phyloP scores from a whole-genome alignment of 2,797 vertebrate genomes.

The Molossus alvarezi region DNA sequence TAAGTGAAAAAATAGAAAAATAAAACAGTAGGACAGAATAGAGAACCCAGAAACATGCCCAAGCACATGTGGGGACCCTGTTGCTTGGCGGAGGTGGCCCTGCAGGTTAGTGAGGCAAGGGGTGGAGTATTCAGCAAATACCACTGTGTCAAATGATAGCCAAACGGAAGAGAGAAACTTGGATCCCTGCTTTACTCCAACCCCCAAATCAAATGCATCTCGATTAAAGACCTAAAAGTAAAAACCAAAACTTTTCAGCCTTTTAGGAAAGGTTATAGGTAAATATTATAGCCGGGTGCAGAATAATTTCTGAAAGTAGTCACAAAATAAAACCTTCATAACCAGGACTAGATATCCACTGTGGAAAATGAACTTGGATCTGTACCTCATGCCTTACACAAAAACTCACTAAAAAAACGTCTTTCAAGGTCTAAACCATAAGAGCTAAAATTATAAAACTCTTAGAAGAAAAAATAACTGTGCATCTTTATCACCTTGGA shows the following conservation, averaged over 20 bases:
- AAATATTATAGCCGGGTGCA: not conserved
- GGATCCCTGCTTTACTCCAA: not conserved
- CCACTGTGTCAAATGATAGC: not conserved
- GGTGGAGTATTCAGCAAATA: not conserved
- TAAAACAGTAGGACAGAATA: not conserved
- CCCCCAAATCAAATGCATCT: constrained; percentile 9
- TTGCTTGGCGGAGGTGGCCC: not conserved
- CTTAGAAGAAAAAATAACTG: not conserved
- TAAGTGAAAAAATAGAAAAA: too few species aligned
- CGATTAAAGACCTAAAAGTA: not conserved
- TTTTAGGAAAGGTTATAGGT: not conserved
- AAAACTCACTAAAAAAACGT: not conserved
- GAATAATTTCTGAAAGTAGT: constrained; percentile 12
- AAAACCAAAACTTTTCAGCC: not conserved
- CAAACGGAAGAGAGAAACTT: not conserved
- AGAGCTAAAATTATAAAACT: not conserved
- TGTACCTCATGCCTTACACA: not conserved
- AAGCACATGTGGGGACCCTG: not conserved
- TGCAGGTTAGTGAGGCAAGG: not conserved
- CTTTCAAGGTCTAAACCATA: not conserved
- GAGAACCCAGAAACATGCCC: not conserved
- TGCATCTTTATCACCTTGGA: not conserved
- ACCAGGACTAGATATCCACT: not conserved
- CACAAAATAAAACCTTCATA: not conserved
- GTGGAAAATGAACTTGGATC: not conserved